Evolutionary conservation across 2,113 vertebrate genomes (phyloP).

Genomic region (Carassius gibelio): DNA sequence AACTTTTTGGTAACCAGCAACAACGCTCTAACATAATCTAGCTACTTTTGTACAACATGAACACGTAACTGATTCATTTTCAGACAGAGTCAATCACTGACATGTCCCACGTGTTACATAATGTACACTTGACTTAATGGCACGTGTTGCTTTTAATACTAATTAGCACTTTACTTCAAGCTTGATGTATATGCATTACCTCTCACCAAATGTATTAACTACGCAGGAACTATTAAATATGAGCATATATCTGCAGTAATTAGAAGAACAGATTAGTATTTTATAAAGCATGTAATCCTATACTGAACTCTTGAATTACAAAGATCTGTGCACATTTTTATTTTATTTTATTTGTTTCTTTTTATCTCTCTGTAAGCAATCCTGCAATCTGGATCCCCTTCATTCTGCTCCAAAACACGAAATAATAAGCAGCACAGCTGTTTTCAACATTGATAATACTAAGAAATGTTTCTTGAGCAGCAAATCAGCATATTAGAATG

Average conservation of each 20-base stretch:
- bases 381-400: not conserved
- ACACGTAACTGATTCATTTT: not conserved
- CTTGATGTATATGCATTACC: not conserved
- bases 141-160: slow-evolving; percentile 26
- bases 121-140: slow-evolving; percentile 38
- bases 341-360: not conserved
- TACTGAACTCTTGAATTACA: not conserved
- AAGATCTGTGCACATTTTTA: not conserved
- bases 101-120: slow-evolving; percentile 27
- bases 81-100: not conserved
- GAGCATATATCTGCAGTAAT: not conserved
- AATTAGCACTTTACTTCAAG: not conserved
- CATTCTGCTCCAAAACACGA: not conserved
- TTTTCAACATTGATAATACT: not conserved
- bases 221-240: not conserved
- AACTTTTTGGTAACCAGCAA: too few relatives aligned
- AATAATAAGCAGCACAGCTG: not conserved
- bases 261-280: not conserved
- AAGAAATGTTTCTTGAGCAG: not conserved
- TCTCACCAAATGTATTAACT: not conserved
- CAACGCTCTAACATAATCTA: not conserved
- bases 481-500: not conserved
- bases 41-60: not conserved
- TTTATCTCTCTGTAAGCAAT: not conserved
- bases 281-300: not conserved